A percentile compares a stretch with the other conserved stretches of the same genome.
These are phyloP conservation scores for Pyrochroa serraticornis DNA, from an alignment of 2,888 invertebrate genomes.

Conservation along the genomic window DNA sequence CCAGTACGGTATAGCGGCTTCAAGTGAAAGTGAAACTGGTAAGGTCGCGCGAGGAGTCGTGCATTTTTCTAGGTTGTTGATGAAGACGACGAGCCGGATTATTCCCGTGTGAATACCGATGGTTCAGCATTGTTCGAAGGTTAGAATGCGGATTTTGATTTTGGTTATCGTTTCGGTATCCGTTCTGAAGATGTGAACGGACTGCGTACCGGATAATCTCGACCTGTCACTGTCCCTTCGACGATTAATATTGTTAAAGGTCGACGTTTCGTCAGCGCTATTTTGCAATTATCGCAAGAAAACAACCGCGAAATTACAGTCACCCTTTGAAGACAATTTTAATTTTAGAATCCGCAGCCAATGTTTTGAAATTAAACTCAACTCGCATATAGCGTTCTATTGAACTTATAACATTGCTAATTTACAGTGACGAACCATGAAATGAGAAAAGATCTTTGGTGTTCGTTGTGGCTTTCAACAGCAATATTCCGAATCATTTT, in stretches of 20 bases:
- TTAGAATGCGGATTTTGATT: conserved; percentile 37
- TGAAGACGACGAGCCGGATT: conserved; percentile 19
- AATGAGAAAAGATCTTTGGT: too few relatives aligned
- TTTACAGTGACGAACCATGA: too few relatives aligned
- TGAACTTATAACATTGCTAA: too few relatives aligned
- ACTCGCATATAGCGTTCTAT: too few relatives aligned
- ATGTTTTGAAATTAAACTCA: too few relatives aligned
- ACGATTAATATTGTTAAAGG: background rate
- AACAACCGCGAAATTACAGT: too few relatives aligned
- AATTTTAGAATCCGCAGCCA: too few relatives aligned
- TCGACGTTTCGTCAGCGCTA: too few relatives aligned
- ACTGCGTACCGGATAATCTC: background rate
- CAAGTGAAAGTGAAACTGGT: conserved; percentile 27
- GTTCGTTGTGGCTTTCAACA: too few relatives aligned
- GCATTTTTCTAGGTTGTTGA: conserved; percentile 36
- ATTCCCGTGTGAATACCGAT: conserved; percentile 41
- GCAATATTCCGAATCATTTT: too few relatives aligned
- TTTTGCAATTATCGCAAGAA: too few relatives aligned
- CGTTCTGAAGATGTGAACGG: background rate
- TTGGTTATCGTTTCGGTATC: background rate
- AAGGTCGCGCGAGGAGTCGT: conserved; percentile 33
- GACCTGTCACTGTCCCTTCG: conserved; percentile 1
- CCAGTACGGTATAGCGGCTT: conserved; percentile 11
- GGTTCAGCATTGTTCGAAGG: conserved; percentile 26
- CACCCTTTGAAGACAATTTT: too few relatives aligned